Percentiles rank a stretch among this genome's conserved stretches.
Evolutionary conservation across 1,140 invertebrate species (phyloP).

Genomic region (Thaumatotibia leucotreta): DNA sequence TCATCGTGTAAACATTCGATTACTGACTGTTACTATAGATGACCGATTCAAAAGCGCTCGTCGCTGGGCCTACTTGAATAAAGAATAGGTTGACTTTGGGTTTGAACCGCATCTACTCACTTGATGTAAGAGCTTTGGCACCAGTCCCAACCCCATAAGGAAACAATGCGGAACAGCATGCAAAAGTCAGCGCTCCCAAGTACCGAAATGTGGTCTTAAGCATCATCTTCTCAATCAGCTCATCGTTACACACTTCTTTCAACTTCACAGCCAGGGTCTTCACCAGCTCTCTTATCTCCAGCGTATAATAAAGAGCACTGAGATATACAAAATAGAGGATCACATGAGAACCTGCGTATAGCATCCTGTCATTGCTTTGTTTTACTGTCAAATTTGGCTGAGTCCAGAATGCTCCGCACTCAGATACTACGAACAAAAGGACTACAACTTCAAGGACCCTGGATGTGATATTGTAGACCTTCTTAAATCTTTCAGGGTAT

Average conservation of each 20-base stretch:
- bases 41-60: too few species aligned
- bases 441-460: background rate
- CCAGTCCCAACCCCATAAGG: constrained; percentile 30
- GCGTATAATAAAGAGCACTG: constrained; percentile 20
- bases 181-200: constrained; percentile 15
- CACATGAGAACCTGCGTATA: constrained; percentile 32
- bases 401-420: constrained; percentile 27
- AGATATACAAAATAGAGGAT: constrained; percentile 23
- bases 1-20: too few species aligned
- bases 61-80: too few species aligned
- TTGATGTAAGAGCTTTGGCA: background rate
- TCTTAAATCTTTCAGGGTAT: background rate
- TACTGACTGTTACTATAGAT: too few species aligned
- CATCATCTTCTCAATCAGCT: constrained; percentile 28
- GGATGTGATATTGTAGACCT: background rate
- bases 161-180: constrained; percentile 18
- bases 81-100: background rate
- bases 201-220: constrained; percentile 30
- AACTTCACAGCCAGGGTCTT: constrained; percentile 25
- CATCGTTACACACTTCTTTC: constrained; percentile 34
- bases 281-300: constrained; percentile 24
- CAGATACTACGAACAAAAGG: constrained; percentile 22
- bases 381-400: constrained; percentile 28
- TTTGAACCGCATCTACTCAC: constrained; percentile 22
- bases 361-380: constrained; percentile 27